Percentiles rank a stretch among this genome's conserved stretches.
These are phyloP conservation scores for Cryptotermes secundus DNA, from an alignment of 1,140 invertebrate species.

Conservation along the genomic window DNA sequence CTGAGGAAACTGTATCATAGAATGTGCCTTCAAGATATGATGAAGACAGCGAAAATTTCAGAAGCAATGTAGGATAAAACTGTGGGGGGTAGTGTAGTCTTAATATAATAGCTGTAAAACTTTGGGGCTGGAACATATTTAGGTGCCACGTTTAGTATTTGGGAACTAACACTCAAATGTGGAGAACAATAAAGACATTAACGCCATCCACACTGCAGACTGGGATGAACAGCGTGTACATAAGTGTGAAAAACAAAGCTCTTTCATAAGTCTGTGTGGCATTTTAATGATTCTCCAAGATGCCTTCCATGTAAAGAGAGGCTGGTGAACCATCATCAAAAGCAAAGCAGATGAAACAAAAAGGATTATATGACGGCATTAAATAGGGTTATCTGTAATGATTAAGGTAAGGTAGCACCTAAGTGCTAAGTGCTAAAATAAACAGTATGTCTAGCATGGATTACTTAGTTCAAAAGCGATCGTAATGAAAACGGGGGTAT, in stretches of 20 bases:
- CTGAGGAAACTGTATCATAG: too few species aligned
- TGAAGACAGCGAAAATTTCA: neutral
- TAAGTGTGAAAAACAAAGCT: neutral
- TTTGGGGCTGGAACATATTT: neutral
- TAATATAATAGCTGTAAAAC: neutral
- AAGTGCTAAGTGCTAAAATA: neutral
- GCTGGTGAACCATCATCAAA: neutral
- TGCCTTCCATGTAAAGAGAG: neutral
- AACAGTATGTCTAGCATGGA: too few species aligned
- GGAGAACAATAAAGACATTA: neutral
- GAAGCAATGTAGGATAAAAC: neutral
- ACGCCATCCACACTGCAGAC: neutral
- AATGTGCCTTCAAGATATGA: too few species aligned
- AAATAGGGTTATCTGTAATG: neutral
- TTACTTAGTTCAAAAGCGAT: too few species aligned
- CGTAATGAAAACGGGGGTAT: too few species aligned
- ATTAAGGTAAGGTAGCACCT: neutral
- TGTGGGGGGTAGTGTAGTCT: neutral
- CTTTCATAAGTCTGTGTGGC: neutral
- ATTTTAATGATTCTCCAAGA: neutral
- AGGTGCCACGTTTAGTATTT: neutral
- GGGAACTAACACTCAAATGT: neutral
- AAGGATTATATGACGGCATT: neutral
- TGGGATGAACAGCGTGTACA: neutral
- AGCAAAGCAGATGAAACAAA: neutral